Conservation (phyloP, 2,888 invertebrate species). For the Tinea pellionella region DNA sequence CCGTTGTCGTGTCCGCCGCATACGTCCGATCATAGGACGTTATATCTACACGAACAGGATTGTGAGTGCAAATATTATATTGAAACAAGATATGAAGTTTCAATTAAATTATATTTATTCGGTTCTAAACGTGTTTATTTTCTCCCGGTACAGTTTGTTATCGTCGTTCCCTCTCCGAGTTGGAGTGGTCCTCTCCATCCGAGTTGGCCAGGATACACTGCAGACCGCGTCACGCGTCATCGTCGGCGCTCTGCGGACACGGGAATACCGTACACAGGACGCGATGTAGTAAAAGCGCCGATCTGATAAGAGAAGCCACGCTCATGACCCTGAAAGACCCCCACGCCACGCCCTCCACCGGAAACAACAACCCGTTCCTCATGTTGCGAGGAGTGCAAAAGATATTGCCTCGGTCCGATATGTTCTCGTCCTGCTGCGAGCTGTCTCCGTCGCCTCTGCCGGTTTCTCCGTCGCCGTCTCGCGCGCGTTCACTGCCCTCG, state of each 20-base stretch:
- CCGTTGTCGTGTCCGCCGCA: constrained; percentile 51
- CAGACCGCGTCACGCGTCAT: constrained; percentile 17
- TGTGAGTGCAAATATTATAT: neutral
- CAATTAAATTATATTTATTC: neutral
- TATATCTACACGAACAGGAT: neutral
- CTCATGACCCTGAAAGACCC: constrained; percentile 88
- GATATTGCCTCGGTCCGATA: constrained; percentile 72
- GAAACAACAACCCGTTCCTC: constrained; percentile 76
- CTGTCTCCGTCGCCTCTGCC: constrained; percentile 12
- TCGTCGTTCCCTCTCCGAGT: constrained; percentile 81
- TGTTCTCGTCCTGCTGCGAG: constrained; percentile 80
- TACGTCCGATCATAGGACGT: constrained; percentile 19
- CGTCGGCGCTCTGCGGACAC: constrained; percentile 2
- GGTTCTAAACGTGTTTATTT: neutral
- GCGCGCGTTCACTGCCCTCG: constrained; percentile 38
- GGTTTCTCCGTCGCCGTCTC: neutral
- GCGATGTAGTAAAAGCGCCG: constrained; percentile 24
- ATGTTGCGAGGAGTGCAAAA: constrained; percentile 85
- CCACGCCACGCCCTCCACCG: constrained; percentile 50
- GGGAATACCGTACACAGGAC: constrained; percentile 22
- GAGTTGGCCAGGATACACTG: constrained; percentile 26
- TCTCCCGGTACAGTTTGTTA: constrained; percentile 61
- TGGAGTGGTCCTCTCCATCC: constrained; percentile 64
- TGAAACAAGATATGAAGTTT: no score
- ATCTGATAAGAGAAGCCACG: constrained; percentile 77